Conservation (phyloP, 2,888 invertebrate species). For the Willowsia nigromaculata region DNA sequence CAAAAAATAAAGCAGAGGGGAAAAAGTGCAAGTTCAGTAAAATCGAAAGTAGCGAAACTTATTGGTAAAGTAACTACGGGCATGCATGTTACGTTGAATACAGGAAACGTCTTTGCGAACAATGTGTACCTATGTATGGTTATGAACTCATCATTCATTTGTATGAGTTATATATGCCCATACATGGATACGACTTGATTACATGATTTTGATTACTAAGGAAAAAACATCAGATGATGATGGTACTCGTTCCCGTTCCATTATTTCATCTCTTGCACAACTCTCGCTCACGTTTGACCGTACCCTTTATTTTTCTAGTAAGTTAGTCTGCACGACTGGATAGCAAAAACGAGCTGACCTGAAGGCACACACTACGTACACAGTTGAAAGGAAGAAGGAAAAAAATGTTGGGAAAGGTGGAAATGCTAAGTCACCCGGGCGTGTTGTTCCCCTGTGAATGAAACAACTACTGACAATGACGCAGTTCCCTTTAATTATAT, state of each 20-base stretch:
- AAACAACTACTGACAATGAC: background rate
- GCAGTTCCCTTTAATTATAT: background rate
- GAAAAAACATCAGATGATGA: background rate
- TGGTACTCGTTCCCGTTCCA: background rate
- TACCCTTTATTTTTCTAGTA: background rate
- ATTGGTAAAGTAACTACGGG: background rate
- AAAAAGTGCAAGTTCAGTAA: slow-evolving; percentile 16
- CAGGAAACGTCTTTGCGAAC: too few relatives aligned
- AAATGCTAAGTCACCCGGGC: background rate
- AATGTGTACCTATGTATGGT: background rate
- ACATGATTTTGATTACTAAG: background rate
- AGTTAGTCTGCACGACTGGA: background rate
- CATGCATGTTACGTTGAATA: background rate
- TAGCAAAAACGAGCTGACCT: background rate
- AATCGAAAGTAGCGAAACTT: background rate
- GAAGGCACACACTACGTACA: background rate
- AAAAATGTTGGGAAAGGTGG: background rate
- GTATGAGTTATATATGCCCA: background rate
- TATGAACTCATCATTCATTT: background rate
- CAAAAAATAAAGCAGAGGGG: background rate
- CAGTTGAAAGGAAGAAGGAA: background rate
- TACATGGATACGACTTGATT: background rate
- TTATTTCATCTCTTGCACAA: background rate
- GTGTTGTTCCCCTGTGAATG: background rate
- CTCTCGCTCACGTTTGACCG: background rate